A percentile compares a stretch with the other conserved stretches of the same genome.
Conservation (phyloP, 2,888 invertebrate species). For the Drosophila vallismaia region DNA sequence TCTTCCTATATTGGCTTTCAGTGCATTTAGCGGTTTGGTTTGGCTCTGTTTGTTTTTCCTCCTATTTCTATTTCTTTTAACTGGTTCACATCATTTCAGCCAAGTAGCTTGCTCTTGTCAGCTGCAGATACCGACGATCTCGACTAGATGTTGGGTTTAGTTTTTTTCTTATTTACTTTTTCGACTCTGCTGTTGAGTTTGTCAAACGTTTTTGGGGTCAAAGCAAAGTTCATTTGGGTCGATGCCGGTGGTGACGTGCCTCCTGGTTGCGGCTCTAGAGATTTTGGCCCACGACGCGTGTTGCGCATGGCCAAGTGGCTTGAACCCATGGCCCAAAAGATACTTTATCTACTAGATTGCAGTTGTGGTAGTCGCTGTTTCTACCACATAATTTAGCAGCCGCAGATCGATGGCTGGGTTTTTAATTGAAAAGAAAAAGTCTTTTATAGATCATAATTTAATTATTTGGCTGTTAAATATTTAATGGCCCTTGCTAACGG, state of each 20-base stretch:
- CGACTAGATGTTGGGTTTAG: constrained; percentile 30
- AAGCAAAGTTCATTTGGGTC: constrained; percentile 73
- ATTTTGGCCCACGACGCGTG: constrained; percentile 53
- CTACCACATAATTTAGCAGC: constrained; percentile 70
- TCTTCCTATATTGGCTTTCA: neutral
- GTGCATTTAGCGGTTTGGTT: constrained; percentile 62
- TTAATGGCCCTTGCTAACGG: constrained; percentile 24
- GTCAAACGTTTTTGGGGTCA: constrained; percentile 71
- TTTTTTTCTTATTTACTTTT: neutral
- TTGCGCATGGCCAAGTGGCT: constrained; percentile 66
- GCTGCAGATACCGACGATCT: constrained; percentile 68
- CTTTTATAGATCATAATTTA: constrained; percentile 26
- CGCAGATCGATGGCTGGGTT: constrained; percentile 5
- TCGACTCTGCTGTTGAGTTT: constrained; percentile 46
- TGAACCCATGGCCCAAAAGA: constrained; percentile 55
- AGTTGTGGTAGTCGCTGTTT: constrained; percentile 16
- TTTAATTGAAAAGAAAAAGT: constrained; percentile 3
- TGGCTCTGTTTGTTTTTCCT: constrained; percentile 27
- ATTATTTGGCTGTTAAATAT: constrained; percentile 26
- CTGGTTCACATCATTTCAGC: constrained; percentile 76
- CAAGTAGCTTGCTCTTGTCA: constrained; percentile 70
- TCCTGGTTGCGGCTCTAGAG: constrained; percentile 31
- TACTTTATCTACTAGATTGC: constrained; percentile 31
- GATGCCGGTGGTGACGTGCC: constrained; percentile 46
- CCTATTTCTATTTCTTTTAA: constrained; percentile 46